Evolutionary conservation across 2,113 vertebrate species (phyloP).

Genomic region (Epinephelus moara): DNA sequence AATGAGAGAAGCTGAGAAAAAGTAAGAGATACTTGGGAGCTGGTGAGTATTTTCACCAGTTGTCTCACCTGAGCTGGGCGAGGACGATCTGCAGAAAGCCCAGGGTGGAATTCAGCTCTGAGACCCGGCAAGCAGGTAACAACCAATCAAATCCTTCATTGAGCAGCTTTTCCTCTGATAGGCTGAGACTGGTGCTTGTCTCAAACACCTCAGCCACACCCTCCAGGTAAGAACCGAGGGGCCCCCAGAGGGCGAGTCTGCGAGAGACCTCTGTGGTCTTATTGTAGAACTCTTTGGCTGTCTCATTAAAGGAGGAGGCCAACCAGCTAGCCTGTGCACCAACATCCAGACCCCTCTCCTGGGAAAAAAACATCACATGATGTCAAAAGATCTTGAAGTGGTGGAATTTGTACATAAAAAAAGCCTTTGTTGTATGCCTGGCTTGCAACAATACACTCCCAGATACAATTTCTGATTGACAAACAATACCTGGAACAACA

Average conservation of each 20-base stretch:
- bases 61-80: slow-evolving; percentile 90
- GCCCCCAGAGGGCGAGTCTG: slow-evolving; percentile 90
- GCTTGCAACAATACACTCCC: neutral
- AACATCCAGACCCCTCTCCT: slow-evolving; percentile 92
- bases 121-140: slow-evolving; percentile 91
- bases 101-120: slow-evolving; percentile 89
- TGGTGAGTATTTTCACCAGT: slow-evolving; percentile 14
- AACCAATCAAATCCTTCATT: slow-evolving; percentile 95
- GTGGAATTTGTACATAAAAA: neutral
- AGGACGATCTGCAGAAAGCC: slow-evolving; percentile 90
- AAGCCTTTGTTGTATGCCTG: neutral
- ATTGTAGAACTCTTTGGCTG: slow-evolving; percentile 93
- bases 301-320: slow-evolving; percentile 87
- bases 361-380: slow-evolving; percentile 11
- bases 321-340: slow-evolving; percentile 88
- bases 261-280: slow-evolving; percentile 88
- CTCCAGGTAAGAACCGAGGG: slow-evolving; percentile 92
- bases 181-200: slow-evolving; percentile 87
- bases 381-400: neutral
- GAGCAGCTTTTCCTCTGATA: slow-evolving; percentile 95
- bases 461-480: neutral
- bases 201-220: slow-evolving; percentile 95
- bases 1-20: slow-evolving; percentile 14
- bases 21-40: neutral
- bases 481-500: slow-evolving; percentile 85